Evolutionary conservation across 2,888 invertebrate genomes (phyloP), one percentile per base, ranked within the genome.

Genomic region (Aphidoletes aphidimyza): DNA sequence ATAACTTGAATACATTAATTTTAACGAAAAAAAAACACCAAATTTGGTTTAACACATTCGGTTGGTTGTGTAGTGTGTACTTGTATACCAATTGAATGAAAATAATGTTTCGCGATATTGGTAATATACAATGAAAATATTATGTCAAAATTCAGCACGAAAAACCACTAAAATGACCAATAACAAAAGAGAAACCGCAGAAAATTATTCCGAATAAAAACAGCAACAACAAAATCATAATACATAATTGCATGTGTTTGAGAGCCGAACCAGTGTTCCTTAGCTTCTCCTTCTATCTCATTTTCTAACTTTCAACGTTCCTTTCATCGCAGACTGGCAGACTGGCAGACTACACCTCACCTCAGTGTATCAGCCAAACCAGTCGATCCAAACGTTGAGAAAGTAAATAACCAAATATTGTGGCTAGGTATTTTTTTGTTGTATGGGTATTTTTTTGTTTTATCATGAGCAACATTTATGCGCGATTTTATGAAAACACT

Each of bases 141-240:
- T 54, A 54, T 69, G 69, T 69, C 69, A 69, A 69, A 69, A 69
- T 69, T 69, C 34, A 6, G 69, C 69, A 69, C 69, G 69, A 69
- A 69, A 69, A 69, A 26, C 69, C 69, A 30, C 69, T 69, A 69
- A 69, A 69, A 69, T 69, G 69, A 69, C 69, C 69, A 69, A 34
- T 34, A 69, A 26, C 69, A 69, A 69, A 69, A 30, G 34, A 69
- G 69, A 69, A 69, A 69, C 69, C 69, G 69, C 69, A 69, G n/a
- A 30, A 69, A 69, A 54, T 11, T 69, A 54, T 22, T 17, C 54
- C 54, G 26, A 54, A n/a, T 0, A 69, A 5, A 11, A 69, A 69
- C 22, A 69, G n/a, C 3, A 69, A 26, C 11, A 47, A 2, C 47
- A 26, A 54, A 17, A 54, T 1, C 22, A 54, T 2, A 42, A 22